Conservation (phyloP, 2,797 vertebrate species). For the Eidolon dupreanum region DNA sequence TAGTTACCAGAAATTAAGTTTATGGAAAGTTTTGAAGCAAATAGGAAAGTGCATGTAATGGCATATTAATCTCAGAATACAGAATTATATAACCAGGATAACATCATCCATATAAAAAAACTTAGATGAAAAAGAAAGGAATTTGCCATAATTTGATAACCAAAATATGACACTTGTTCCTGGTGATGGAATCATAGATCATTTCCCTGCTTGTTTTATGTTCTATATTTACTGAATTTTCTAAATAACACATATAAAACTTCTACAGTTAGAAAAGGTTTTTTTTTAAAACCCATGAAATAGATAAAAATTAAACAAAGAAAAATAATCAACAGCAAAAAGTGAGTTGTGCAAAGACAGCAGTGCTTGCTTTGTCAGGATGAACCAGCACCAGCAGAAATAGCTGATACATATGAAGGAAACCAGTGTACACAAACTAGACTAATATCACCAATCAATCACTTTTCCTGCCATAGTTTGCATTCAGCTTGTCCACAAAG, state of each 20-base stretch:
- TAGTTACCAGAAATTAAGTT: background rate
- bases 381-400: background rate
- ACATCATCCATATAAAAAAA: background rate
- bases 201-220: too few relatives aligned
- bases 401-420: accelerated
- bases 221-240: background rate
- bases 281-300: background rate
- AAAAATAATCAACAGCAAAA: background rate
- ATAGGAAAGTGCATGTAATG: background rate
- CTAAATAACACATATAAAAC: background rate
- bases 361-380: background rate
- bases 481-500: background rate
- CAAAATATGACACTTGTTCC: background rate
- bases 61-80: background rate
- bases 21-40: background rate
- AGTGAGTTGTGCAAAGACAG: too few relatives aligned
- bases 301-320: background rate
- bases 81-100: background rate
- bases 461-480: accelerated
- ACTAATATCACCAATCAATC: accelerated
- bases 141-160: background rate
- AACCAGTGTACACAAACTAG: accelerated
- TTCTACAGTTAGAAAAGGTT: background rate
- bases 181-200: too few relatives aligned
- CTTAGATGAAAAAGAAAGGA: background rate